Percentiles rank a stretch among this genome's conserved stretches.
These are phyloP conservation scores for Hylyphantes graminicola DNA, from an alignment of 1,140 invertebrate genomes.

Conservation along the genomic window DNA sequence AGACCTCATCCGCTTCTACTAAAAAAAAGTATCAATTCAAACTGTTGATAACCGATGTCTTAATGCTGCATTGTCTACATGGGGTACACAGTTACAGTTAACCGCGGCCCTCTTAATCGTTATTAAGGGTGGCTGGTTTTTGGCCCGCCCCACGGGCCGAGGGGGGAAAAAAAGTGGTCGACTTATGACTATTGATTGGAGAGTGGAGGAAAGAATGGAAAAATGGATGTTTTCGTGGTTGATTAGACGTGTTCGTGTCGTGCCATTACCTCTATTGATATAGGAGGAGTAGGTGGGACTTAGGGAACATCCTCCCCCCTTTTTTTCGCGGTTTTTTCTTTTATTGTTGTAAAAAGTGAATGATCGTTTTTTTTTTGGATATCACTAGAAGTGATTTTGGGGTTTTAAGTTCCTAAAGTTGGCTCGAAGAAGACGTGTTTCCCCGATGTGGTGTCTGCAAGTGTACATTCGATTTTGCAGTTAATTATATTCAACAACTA, in stretches of 20 bases:
- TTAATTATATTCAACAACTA: no score
- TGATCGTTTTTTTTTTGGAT: slow-evolving; percentile 18
- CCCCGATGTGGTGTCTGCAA: no score
- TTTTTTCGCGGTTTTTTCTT: not conserved
- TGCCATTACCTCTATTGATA: slow-evolving; percentile 57
- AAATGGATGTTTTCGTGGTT: slow-evolving; percentile 33
- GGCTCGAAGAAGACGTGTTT: not conserved
- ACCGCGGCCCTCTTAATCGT: slow-evolving; percentile 51
- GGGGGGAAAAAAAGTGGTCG: slow-evolving; percentile 30
- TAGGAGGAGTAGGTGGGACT: slow-evolving; percentile 22
- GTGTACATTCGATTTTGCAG: no score
- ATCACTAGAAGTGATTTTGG: slow-evolving; percentile 33
- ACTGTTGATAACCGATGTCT: slow-evolving; percentile 60
- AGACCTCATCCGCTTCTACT: no score
- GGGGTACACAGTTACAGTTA: slow-evolving; percentile 32
- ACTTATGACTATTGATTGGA: slow-evolving; percentile 59
- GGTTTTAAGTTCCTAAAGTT: slow-evolving; percentile 30
- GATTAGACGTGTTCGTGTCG: slow-evolving; percentile 41
- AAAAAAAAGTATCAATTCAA: slow-evolving; percentile 17
- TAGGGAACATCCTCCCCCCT: not conserved
- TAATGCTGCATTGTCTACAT: slow-evolving; percentile 51
- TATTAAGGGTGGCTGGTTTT: slow-evolving; percentile 56
- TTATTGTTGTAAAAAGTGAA: slow-evolving; percentile 26
- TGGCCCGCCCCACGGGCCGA: slow-evolving; percentile 14
- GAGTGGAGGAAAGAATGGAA: slow-evolving; percentile 1